Percentiles rank a stretch among this genome's conserved stretches.
These are phyloP conservation scores for Neopipo cinnamomea DNA, from an alignment of 2,113 vertebrate species.

Conservation along the genomic window DNA sequence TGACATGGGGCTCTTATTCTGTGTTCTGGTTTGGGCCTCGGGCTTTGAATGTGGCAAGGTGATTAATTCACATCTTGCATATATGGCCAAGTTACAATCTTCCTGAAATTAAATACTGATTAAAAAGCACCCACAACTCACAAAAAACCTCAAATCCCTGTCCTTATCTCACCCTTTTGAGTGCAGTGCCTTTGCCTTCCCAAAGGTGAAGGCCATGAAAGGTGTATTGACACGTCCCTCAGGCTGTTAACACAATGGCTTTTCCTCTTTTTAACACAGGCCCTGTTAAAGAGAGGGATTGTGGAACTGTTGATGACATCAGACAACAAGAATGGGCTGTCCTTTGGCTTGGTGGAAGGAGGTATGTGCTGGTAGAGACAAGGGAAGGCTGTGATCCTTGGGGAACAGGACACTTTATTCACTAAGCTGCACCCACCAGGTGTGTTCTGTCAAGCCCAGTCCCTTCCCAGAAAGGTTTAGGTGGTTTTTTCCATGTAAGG, in stretches of 20 bases:
- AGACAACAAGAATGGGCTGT: constrained; percentile 78
- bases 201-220: neutral
- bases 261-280: constrained; percentile 66
- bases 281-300: constrained; percentile 82
- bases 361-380: constrained; percentile 69
- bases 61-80: neutral
- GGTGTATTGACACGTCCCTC: neutral
- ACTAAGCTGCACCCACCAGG: neutral
- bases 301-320: constrained; percentile 88
- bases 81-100: rapidly evolving
- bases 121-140: neutral
- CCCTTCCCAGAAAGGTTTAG: neutral
- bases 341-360: constrained; percentile 80
- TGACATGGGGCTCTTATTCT: neutral
- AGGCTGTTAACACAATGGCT: neutral
- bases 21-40: neutral
- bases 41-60: neutral
- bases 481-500: neutral
- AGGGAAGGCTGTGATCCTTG: neutral
- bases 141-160: neutral
- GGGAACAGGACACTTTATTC: neutral
- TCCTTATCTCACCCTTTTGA: neutral
- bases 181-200: neutral
- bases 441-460: neutral
- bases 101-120: neutral